Evolutionary conservation across 1,140 invertebrate genomes (phyloP).

Genomic region (Bombyx mandarina): DNA sequence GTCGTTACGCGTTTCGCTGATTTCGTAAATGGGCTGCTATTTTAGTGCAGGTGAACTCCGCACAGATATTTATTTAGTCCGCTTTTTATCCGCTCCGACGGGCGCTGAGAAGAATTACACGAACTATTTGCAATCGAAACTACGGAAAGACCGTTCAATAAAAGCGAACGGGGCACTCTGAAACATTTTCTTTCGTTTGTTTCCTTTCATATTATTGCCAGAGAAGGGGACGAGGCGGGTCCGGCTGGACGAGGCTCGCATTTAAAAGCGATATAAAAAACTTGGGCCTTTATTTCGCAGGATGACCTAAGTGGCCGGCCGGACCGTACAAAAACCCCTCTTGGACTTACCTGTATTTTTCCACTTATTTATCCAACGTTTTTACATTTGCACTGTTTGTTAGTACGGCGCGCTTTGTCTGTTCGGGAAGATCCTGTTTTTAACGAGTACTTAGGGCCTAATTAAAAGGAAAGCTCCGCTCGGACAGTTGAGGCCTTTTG

Average conservation of each 20-base stretch:
- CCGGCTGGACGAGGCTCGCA: slow-evolving; percentile 58
- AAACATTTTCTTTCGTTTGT: slow-evolving; percentile 70
- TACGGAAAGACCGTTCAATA: slow-evolving; percentile 59
- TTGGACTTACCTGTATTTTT: slow-evolving; percentile 70
- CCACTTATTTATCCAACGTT: slow-evolving; percentile 69
- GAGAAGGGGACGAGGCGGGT: slow-evolving; percentile 54
- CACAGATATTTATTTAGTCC: slow-evolving; percentile 35
- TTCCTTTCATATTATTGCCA: slow-evolving; percentile 66
- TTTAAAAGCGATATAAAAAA: slow-evolving; percentile 71
- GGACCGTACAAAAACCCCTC: slow-evolving; percentile 66
- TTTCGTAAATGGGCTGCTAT: slow-evolving; percentile 34
- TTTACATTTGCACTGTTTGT: slow-evolving; percentile 66
- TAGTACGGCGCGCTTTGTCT: slow-evolving; percentile 59
- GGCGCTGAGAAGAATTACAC: slow-evolving; percentile 59
- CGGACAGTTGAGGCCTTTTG: slow-evolving; percentile 67
- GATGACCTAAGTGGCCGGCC: slow-evolving; percentile 69
- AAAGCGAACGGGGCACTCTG: slow-evolving; percentile 56
- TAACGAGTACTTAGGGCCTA: slow-evolving; percentile 70
- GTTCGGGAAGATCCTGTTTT: slow-evolving; percentile 66
- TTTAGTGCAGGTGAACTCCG: slow-evolving; percentile 26
- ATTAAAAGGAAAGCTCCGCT: slow-evolving; percentile 68
- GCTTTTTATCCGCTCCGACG: slow-evolving; percentile 36
- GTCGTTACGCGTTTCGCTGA: slow-evolving; percentile 35
- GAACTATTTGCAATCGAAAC: slow-evolving; percentile 69
- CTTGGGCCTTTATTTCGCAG: slow-evolving; percentile 65